Percentiles rank a stretch among this genome's conserved stretches.
Conservation (phyloP, 1,140 invertebrate species). For the Bursaphelenchus mucronatus region DNA sequence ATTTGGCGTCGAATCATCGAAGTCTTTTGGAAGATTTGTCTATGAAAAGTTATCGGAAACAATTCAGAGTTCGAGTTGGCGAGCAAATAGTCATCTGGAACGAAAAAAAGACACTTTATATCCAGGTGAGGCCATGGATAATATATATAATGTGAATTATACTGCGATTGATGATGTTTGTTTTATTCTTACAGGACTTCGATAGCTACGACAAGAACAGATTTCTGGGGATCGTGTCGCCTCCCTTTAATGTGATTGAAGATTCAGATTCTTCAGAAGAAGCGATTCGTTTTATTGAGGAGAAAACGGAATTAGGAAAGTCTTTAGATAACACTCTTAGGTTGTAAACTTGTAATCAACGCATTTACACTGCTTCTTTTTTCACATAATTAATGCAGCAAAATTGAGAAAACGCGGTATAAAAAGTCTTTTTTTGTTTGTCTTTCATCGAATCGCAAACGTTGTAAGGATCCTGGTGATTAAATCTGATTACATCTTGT, state of each 20-base stretch:
- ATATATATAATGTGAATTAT: neutral
- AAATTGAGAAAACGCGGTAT: too few species aligned
- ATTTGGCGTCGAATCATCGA: neutral
- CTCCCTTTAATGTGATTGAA: neutral
- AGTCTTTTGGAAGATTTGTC: slow-evolving; percentile 2
- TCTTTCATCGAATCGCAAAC: too few species aligned
- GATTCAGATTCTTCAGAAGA: too few species aligned
- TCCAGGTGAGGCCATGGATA: slow-evolving; percentile 6
- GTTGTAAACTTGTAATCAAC: too few species aligned
- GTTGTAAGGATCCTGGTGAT: too few species aligned
- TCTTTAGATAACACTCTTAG: too few species aligned
- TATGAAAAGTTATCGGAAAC: slow-evolving; percentile 4
- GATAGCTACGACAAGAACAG: slow-evolving; percentile 10
- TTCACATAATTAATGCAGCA: too few species aligned
- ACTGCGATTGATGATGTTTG: neutral
- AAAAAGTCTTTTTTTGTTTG: too few species aligned
- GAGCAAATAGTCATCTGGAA: slow-evolving; percentile 13
- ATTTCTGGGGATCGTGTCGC: slow-evolving; percentile 7
- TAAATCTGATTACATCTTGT: too few species aligned
- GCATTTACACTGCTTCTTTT: too few species aligned
- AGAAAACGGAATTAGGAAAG: too few species aligned
- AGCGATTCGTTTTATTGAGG: too few species aligned
- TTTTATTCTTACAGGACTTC: slow-evolving; percentile 10
- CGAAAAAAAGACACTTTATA: slow-evolving; percentile 2
- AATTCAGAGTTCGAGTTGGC: neutral